Conservation (phyloP, 2,113 vertebrate genomes). For the Eublepharis macularius region DNA sequence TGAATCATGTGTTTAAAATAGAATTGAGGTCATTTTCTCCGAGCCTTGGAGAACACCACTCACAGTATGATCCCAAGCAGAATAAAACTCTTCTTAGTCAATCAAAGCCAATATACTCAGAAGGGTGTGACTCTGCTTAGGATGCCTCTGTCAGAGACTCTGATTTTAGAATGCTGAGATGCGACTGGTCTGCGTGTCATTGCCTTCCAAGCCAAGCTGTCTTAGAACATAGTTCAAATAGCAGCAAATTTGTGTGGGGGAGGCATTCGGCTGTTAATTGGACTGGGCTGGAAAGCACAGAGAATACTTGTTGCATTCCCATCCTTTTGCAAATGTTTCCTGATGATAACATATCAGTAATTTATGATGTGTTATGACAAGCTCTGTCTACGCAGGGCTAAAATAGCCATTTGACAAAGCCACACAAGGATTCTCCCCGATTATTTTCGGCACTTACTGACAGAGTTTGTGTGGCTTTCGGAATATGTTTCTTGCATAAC, state of each 20-base stretch:
- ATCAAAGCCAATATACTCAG: too few species aligned
- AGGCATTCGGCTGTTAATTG: slow-evolving; percentile 48
- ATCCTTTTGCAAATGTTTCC: slow-evolving; percentile 57
- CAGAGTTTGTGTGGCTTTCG: slow-evolving; percentile 10
- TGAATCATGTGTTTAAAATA: slow-evolving; percentile 22
- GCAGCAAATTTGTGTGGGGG: slow-evolving; percentile 49
- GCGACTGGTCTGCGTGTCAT: slow-evolving; percentile 25
- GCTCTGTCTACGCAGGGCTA: slow-evolving; percentile 53
- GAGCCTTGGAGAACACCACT: slow-evolving; percentile 11
- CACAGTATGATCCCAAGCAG: too few species aligned
- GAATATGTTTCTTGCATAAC: background rate
- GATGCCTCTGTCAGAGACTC: slow-evolving; percentile 17
- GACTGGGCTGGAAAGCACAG: slow-evolving; percentile 53
- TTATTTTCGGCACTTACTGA: slow-evolving; percentile 24
- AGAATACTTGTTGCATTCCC: slow-evolving; percentile 61
- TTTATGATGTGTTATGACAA: slow-evolving; percentile 64
- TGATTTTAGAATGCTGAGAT: slow-evolving; percentile 31
- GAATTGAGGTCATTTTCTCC: slow-evolving; percentile 51
- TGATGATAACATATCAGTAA: slow-evolving; percentile 67
- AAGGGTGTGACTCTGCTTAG: too few species aligned
- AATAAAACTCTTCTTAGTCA: too few species aligned
- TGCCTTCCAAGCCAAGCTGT: slow-evolving; percentile 23
- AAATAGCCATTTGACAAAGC: slow-evolving; percentile 53
- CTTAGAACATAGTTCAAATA: slow-evolving; percentile 51
- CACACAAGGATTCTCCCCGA: slow-evolving; percentile 46